Conservation (phyloP, 1,140 invertebrate genomes). For the Sarcophaga peregrina region DNA sequence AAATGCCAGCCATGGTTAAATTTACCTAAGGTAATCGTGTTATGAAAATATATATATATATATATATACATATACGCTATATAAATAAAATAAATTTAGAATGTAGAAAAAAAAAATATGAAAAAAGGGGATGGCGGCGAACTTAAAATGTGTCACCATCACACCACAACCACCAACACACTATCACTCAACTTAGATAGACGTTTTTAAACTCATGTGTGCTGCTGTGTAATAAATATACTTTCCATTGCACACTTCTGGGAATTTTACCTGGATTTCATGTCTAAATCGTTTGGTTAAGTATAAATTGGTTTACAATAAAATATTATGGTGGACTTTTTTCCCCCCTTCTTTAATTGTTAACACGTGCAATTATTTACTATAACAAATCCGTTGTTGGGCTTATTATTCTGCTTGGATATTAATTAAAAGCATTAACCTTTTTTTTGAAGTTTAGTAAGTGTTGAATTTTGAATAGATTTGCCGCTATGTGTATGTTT, state of each 20-base stretch:
- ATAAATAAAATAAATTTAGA: not conserved
- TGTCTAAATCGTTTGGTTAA: conserved; percentile 1
- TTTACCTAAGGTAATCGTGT: conserved; percentile 19
- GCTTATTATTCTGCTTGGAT: too few species aligned
- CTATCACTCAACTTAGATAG: not conserved
- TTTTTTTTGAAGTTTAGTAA: too few species aligned
- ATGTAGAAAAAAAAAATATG: not conserved
- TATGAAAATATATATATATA: not conserved
- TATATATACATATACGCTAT: too few species aligned
- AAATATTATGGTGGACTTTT: not conserved
- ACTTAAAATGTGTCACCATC: conserved; percentile 4
- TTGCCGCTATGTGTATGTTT: too few species aligned
- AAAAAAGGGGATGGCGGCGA: not conserved
- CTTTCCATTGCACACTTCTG: not conserved
- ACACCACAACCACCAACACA: not conserved
- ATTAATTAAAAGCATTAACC: too few species aligned
- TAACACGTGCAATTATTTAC: not conserved
- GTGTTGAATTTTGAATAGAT: too few species aligned
- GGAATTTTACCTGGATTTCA: not conserved
- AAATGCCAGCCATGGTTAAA: conserved; percentile 6
- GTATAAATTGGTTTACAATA: not conserved
- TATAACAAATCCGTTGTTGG: not conserved
- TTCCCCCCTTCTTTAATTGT: not conserved
- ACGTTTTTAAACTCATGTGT: not conserved
- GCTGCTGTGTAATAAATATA: conserved; percentile 2